phyloP scores from a whole-genome alignment of 2,888 invertebrate species.

The Machimus atricapillus region DNA sequence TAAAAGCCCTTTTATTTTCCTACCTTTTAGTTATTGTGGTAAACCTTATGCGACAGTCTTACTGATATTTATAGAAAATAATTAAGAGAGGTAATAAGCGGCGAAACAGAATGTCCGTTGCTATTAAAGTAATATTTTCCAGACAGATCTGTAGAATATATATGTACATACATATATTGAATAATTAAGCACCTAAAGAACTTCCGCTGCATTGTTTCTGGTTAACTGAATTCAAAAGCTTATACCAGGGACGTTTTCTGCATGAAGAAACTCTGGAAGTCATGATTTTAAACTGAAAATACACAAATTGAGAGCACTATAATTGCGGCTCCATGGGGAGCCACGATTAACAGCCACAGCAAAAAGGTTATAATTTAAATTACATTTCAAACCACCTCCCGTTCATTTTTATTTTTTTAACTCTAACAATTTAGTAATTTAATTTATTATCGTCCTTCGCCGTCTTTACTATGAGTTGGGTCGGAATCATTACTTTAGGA shows the following conservation, averaged over 20 bases:
- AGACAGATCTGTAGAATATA: background rate
- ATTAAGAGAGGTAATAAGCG: slow-evolving; percentile 1
- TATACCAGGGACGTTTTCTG: slow-evolving; percentile 13
- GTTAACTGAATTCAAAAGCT: slow-evolving; percentile 29
- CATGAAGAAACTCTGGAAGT: slow-evolving; percentile 35
- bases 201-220: slow-evolving; percentile 36
- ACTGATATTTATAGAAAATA: slow-evolving; percentile 29
- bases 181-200: slow-evolving; percentile 37
- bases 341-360: background rate
- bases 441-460: background rate
- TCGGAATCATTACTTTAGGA: no score
- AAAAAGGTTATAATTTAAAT: slow-evolving; percentile 17
- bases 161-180: background rate
- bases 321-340: background rate
- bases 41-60: background rate
- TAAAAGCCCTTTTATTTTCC: background rate
- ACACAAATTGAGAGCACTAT: slow-evolving; percentile 17
- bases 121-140: slow-evolving; percentile 29
- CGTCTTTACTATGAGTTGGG: background rate
- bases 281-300: slow-evolving; percentile 11
- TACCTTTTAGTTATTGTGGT: background rate
- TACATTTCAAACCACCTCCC: background rate
- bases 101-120: background rate
- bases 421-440: background rate
- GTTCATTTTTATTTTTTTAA: background rate